Conservation (phyloP, 37 sponge, comb jelly and placozoan species). For the Aphrocallistes beatrix region DNA sequence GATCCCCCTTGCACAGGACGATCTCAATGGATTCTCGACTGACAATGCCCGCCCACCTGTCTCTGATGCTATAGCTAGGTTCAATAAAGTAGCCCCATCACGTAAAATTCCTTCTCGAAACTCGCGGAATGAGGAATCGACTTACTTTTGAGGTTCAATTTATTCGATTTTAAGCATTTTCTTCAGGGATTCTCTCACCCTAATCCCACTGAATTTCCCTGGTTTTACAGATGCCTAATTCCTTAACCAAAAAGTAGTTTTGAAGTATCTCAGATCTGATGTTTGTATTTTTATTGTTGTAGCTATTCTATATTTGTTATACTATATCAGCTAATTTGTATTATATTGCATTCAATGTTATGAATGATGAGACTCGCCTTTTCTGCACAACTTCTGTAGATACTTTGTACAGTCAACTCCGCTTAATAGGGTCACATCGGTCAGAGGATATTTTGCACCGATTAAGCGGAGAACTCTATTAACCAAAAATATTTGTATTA, state of each 20-base stretch:
- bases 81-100: background rate
- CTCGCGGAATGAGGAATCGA: background rate
- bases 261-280: background rate
- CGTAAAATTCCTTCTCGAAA: background rate
- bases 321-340: background rate
- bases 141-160: background rate
- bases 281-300: background rate
- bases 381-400: no score
- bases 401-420: no score
- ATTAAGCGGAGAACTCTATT: no score
- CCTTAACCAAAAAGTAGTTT: no score
- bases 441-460: no score
- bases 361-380: no score
- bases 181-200: background rate
- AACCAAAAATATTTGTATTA: no score
- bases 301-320: background rate
- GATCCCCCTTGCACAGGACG: background rate
- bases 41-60: no score
- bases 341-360: slow-evolving; percentile 12
- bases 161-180: background rate
- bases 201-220: no score
- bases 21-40: background rate
- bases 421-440: no score
- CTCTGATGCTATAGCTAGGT: background rate
- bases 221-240: no score